phyloP scores from a whole-genome alignment of 2,888 invertebrate genomes.

The Protodeltote pygarga region DNA sequence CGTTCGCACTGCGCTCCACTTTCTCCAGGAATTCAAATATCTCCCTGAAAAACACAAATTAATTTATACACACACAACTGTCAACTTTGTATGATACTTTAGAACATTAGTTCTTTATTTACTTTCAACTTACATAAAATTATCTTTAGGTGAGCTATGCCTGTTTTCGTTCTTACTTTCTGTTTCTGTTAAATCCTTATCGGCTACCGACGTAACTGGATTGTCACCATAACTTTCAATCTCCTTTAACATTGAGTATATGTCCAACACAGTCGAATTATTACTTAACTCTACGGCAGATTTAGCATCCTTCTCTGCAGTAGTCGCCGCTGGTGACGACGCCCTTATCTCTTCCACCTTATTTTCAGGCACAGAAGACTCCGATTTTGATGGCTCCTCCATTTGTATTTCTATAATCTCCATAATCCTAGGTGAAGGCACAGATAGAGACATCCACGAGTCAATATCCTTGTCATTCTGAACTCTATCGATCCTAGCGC shows the following conservation, averaged over 20 bases:
- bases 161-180: slow-evolving; percentile 62
- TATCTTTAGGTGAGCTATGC: slow-evolving; percentile 70
- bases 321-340: slow-evolving; percentile 4
- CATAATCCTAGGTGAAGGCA: slow-evolving; percentile 70
- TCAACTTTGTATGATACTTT: no score
- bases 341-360: slow-evolving; percentile 28
- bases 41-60: slow-evolving; percentile 78
- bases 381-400: slow-evolving; percentile 34
- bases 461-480: slow-evolving; percentile 81
- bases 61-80: no score
- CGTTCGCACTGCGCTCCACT: slow-evolving; percentile 87
- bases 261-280: slow-evolving; percentile 80
- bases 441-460: slow-evolving; percentile 82
- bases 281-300: slow-evolving; percentile 64
- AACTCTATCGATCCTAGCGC: slow-evolving; percentile 77
- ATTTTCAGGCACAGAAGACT: slow-evolving; percentile 26
- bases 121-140: slow-evolving; percentile 74
- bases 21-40: slow-evolving; percentile 89
- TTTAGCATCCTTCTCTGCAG: slow-evolving; percentile 47
- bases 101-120: background rate
- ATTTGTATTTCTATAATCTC: slow-evolving; percentile 56
- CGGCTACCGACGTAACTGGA: slow-evolving; percentile 64
- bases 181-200: slow-evolving; percentile 47
- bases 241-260: slow-evolving; percentile 84
- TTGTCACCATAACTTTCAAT: slow-evolving; percentile 81